phyloP scores from a whole-genome alignment of 2,888 invertebrate species.

The Rosalia funebris region DNA sequence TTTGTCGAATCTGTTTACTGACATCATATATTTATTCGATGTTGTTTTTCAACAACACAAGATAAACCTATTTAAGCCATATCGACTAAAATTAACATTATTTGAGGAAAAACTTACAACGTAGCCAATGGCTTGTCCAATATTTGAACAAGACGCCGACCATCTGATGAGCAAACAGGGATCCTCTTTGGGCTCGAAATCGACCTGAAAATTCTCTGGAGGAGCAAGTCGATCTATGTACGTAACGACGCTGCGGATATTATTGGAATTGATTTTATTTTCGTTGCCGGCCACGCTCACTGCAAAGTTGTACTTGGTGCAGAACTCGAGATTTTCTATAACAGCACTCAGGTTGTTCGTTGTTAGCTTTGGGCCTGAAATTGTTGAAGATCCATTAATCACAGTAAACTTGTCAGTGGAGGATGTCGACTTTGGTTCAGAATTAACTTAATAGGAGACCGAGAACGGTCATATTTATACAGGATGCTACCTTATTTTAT shows the following conservation, averaged over 20 bases:
- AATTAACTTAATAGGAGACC: no score
- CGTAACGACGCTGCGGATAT: constrained; percentile 51
- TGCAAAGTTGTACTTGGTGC: constrained; percentile 53
- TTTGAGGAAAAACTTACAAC: constrained; percentile 55
- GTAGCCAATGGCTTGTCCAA: constrained; percentile 52
- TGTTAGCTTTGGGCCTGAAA: constrained; percentile 50
- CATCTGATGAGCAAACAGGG: constrained; percentile 55
- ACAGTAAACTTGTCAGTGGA: not conserved
- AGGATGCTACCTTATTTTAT: no score
- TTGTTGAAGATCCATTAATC: not conserved
- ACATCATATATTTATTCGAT: no score
- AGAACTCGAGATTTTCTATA: constrained; percentile 50
- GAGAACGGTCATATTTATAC: no score
- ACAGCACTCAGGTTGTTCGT: constrained; percentile 48
- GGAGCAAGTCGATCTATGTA: constrained; percentile 46
- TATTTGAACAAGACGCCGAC: constrained; percentile 55
- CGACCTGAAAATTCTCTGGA: constrained; percentile 51
- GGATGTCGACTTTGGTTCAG: no score
- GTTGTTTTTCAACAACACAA: no score
- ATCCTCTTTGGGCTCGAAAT: constrained; percentile 48
- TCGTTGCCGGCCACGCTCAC: constrained; percentile 39
- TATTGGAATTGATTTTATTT: constrained; percentile 48
- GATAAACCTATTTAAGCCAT: no score
- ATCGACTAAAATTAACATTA: no score
- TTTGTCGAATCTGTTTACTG: no score